Conservation (phyloP, 2,797 vertebrate species). For the Phylloscopus collybita region DNA sequence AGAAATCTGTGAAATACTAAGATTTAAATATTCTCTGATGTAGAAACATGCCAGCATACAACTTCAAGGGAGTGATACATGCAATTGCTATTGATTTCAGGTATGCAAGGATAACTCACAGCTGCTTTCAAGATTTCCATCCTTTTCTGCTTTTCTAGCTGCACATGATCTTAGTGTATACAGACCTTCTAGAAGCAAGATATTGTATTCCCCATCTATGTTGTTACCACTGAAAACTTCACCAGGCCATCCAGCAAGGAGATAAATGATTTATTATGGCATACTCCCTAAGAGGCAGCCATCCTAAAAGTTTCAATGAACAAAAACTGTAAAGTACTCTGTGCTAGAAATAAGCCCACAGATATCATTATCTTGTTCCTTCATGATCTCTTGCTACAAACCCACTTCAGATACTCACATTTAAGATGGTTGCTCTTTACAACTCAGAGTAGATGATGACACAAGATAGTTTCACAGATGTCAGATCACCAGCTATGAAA, state of each 20-base stretch:
- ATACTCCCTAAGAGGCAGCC: neutral
- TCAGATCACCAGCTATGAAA: neutral
- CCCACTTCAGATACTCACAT: neutral
- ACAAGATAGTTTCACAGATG: neutral
- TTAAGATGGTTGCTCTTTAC: neutral
- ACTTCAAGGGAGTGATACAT: neutral
- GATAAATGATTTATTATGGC: neutral
- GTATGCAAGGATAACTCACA: neutral
- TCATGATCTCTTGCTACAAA: neutral
- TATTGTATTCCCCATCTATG: neutral
- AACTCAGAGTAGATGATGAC: neutral
- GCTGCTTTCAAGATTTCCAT: neutral
- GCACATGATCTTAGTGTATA: rapidly evolving
- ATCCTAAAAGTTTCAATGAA: neutral
- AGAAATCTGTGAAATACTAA: neutral
- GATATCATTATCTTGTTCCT: neutral
- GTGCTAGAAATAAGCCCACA: neutral
- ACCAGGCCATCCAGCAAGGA: neutral
- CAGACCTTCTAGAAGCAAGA: neutral
- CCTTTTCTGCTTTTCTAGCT: neutral
- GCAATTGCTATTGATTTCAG: neutral
- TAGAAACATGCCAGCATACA: neutral
- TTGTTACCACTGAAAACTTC: neutral
- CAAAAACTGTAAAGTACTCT: neutral
- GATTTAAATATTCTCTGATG: neutral